Evolutionary conservation across 2,113 vertebrate species (phyloP).

Genomic region (Pundamilia nyererei): DNA sequence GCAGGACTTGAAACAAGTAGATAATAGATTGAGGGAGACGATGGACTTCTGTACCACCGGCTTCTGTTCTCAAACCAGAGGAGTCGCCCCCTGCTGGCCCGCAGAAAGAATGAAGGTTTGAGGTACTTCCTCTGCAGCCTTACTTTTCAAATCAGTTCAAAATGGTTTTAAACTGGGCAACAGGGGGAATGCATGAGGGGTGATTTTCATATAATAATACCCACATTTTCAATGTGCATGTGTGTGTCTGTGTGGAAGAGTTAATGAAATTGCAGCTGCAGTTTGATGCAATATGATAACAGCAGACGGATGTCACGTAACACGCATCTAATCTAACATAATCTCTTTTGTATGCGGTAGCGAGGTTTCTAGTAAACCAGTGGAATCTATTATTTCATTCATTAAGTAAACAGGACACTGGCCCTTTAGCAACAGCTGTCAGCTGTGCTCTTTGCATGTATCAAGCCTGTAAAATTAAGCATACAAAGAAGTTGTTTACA

Average conservation of each 20-base stretch:
- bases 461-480: not conserved
- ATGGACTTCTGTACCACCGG: not conserved
- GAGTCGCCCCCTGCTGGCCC: not conserved
- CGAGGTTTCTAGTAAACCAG: not conserved
- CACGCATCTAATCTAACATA: not conserved
- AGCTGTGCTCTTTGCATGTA: not conserved
- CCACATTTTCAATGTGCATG: not conserved
- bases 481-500: not conserved
- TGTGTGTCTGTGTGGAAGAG: not conserved
- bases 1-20: not conserved
- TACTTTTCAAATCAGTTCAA: fast-evolving
- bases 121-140: not conserved
- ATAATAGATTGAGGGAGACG: not conserved
- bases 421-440: not conserved
- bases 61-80: not conserved
- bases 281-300: not conserved
- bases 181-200: not conserved
- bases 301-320: not conserved
- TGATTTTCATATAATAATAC: not conserved
- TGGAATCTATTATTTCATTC: not conserved
- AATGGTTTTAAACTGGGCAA: not conserved
- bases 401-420: slow-evolving; percentile 9
- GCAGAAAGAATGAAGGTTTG: not conserved
- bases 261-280: not conserved
- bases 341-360: not conserved